These are phyloP conservation scores for Lochmaea capreae DNA, from an alignment of 2,888 invertebrate species.

Conservation along the genomic window DNA sequence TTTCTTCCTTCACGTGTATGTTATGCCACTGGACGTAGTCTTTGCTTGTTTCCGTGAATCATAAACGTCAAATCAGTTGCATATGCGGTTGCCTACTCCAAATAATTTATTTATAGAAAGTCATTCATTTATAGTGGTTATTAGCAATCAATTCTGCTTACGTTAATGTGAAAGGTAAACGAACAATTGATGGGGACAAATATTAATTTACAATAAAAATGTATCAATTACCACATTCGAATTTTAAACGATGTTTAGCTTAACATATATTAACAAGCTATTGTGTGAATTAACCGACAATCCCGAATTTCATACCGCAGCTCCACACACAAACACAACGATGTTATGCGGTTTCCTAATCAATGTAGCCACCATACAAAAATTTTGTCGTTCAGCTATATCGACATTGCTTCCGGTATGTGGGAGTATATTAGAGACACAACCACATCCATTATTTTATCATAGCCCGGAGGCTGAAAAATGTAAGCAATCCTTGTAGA, in stretches of 20 bases:
- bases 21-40: no score
- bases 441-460: conserved; percentile 28
- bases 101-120: no score
- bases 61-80: no score
- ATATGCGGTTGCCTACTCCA: no score
- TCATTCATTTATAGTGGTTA: no score
- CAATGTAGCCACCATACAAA: conserved; percentile 18
- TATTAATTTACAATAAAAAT: no score
- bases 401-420: conserved; percentile 17
- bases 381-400: conserved; percentile 7
- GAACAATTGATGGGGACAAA: no score
- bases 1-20: no score
- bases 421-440: conserved; percentile 19
- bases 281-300: conserved; percentile 6
- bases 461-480: conserved; percentile 16
- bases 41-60: no score
- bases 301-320: conserved; percentile 16
- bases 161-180: no score
- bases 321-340: neutral
- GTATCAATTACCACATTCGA: no score
- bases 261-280: conserved; percentile 15
- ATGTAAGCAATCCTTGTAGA: neutral
- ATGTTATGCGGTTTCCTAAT: conserved; percentile 10
- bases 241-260: neutral
- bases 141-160: no score